Percentiles rank a stretch among this genome's conserved stretches.
These are phyloP conservation scores for Sebastes taczanowskii DNA, from an alignment of 2,797 vertebrate genomes.

Conservation along the genomic window DNA sequence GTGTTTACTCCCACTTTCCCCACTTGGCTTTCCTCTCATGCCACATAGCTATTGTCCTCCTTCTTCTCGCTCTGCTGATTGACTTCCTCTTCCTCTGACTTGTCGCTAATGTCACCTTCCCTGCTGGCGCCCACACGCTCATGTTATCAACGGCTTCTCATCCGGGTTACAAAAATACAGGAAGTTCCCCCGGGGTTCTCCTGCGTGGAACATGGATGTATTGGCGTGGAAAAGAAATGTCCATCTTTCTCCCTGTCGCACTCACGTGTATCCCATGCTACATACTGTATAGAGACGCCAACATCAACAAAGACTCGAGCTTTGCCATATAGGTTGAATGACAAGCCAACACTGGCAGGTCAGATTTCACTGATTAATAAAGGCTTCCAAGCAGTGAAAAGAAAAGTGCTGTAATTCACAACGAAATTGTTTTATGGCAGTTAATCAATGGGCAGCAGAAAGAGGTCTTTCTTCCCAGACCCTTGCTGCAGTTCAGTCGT, in stretches of 20 bases:
- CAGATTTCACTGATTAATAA: constrained; percentile 6
- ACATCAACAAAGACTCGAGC: not conserved
- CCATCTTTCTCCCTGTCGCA: constrained; percentile 48
- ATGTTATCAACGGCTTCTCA: constrained; percentile 75
- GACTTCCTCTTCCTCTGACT: constrained; percentile 78
- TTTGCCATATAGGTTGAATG: constrained; percentile 33
- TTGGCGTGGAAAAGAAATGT: constrained; percentile 58
- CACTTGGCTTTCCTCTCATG: constrained; percentile 63
- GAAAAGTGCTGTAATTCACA: constrained; percentile 16
- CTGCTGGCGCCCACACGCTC: constrained; percentile 70
- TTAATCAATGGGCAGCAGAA: constrained; percentile 7
- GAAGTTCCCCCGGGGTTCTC: constrained; percentile 68
- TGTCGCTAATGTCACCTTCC: constrained; percentile 78
- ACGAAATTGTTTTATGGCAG: constrained; percentile 7
- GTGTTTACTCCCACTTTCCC: constrained; percentile 67
- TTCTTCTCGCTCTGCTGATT: constrained; percentile 62
- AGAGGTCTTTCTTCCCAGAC: constrained; percentile 19
- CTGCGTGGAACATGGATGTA: constrained; percentile 14
- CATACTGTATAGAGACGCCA: not conserved
- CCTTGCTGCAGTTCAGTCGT: constrained; percentile 6
- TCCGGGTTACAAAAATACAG: constrained; percentile 77
- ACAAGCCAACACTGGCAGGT: constrained; percentile 32
- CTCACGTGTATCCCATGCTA: constrained; percentile 19
- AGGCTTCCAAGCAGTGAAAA: constrained; percentile 8
- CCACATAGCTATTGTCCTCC: constrained; percentile 64